Evolutionary conservation across 2,797 vertebrate species (phyloP), one percentile per base, ranked within the genome.

Genomic region (Parotocinclus haroldoi): DNA sequence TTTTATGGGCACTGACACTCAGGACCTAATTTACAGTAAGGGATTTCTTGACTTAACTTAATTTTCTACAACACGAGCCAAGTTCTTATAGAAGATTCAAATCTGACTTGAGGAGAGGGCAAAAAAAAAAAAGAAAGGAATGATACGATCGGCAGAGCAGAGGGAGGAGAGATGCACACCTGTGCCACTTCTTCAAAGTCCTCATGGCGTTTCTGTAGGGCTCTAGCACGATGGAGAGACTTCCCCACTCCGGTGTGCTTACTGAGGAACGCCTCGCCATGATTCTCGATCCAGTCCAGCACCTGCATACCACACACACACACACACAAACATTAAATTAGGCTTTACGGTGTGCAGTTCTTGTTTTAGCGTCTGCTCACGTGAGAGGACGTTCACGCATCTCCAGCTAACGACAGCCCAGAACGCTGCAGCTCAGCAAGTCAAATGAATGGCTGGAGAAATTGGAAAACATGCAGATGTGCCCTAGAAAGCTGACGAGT

Each of bases 151-250:
- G n/a, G 40, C 12, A 40, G 39, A 51, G 14, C 44, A 17, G 10
- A 39, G 12, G 13, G 42, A 27, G 39, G 37, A 27, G 8, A 13
- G 17, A 36, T n/a, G n/a, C 44, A 69, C 88, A 95, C 93, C 93
- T 95, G 93, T 0, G 93, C 93, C 46, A 95, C 93, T 76, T 95
- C 93, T 80, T 95, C 93, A n/a, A 95, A 95, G 78, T 95, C 93
- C 72, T 95, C 93, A 8, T 95, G 93, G 3, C 93, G 91, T 68
- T 95, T 95, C 84, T 95, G 93, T 63, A 95, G 75, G 8, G 93
- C 93, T 74, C 93, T 84, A 54, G 93, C 93, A 13, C 93, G 88
- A 79, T 95, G 93, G 13, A 95, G 86, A 1, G 93, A 95, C 67
- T 95, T 95, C 39, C 93, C 93, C 74, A 94, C 93, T 3, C 93